These are phyloP conservation scores for Bucco capensis DNA, from an alignment of 2,113 vertebrate genomes.

Conservation along the genomic window DNA sequence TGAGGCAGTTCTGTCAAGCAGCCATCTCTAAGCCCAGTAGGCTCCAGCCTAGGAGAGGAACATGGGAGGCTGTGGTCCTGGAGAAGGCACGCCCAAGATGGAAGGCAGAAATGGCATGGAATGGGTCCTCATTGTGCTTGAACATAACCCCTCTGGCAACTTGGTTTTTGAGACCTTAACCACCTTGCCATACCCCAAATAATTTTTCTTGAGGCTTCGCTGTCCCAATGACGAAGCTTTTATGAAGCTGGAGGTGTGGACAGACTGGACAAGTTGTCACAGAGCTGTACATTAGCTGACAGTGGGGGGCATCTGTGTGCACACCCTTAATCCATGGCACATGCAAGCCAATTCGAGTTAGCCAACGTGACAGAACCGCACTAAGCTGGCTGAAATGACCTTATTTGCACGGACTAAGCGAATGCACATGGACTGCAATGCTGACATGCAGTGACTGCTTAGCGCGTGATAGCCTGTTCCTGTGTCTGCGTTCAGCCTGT, in stretches of 20 bases:
- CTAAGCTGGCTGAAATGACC: constrained; percentile 32
- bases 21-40: constrained; percentile 37
- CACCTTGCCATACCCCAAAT: neutral
- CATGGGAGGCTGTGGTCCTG: neutral
- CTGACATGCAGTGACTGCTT: neutral
- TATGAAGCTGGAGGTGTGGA: neutral
- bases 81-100: neutral
- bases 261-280: neutral
- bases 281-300: neutral
- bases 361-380: neutral
- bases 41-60: constrained; percentile 17
- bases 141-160: neutral
- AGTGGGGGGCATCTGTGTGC: neutral
- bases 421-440: constrained; percentile 15
- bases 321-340: constrained; percentile 31
- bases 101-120: neutral
- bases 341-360: neutral
- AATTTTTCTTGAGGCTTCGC: neutral
- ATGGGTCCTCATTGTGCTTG: neutral
- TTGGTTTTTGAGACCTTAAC: neutral
- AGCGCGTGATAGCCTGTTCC: neutral
- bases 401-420: constrained; percentile 34
- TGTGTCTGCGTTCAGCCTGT: neutral
- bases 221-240: neutral
- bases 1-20: constrained; percentile 26